phyloP scores from a whole-genome alignment of 2,113 vertebrate species.

The Crotalus horridus region DNA sequence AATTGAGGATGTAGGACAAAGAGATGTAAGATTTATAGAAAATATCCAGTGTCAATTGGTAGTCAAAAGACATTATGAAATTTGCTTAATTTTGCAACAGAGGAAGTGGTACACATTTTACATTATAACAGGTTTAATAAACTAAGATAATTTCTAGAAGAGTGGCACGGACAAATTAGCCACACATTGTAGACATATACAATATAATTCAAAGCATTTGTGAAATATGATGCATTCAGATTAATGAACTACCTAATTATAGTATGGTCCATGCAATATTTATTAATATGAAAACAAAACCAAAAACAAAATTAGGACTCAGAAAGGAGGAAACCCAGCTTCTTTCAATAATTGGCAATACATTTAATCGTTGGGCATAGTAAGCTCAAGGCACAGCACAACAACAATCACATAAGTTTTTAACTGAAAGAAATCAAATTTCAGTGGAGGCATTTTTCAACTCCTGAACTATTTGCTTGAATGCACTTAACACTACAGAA shows the following conservation, averaged over 20 bases:
- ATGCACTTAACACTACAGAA: neutral
- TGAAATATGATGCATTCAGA: no score
- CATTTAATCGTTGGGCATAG: neutral
- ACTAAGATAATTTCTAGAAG: neutral
- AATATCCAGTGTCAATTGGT: neutral
- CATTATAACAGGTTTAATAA: neutral
- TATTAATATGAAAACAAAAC: no score
- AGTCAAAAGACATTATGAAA: neutral
- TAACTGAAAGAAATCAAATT: neutral
- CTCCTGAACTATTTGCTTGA: neutral
- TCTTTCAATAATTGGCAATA: neutral
- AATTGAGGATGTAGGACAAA: no score
- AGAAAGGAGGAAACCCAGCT: neutral
- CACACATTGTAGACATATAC: neutral
- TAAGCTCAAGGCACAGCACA: neutral
- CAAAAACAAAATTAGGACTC: no score
- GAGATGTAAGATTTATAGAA: neutral
- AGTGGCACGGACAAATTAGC: neutral
- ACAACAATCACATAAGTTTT: neutral
- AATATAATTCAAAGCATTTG: neutral
- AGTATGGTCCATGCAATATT: no score
- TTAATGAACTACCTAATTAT: no score
- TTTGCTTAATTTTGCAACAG: neutral
- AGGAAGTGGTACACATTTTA: neutral
- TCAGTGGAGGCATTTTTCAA: neutral